Evolutionary conservation across 2,888 invertebrate species (phyloP), one percentile per base, ranked within the genome.

Genomic region (Agonopterix alstromeriana): DNA sequence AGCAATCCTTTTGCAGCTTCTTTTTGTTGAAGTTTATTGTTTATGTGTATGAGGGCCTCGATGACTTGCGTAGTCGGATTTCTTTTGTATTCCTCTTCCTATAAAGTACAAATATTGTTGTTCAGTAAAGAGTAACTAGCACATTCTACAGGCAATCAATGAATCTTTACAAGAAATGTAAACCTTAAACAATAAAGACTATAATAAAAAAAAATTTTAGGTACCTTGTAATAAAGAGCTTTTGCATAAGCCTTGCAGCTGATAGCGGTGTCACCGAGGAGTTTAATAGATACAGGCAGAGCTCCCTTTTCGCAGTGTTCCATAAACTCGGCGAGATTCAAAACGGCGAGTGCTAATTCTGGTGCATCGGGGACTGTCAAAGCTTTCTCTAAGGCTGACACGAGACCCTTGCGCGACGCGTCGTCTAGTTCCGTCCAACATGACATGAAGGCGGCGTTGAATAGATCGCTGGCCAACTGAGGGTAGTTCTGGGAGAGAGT

Each of bases 241-340:
- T 92, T 92, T n/a, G 92, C 92, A 61, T 91, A 93, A 78, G 92
- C 92, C 56, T 97, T 92, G 73, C 98, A 98, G 49, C 94, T 94
- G 91, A 99, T 97, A 0, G 99, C 99, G 46, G 96, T 92, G 59
- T 97, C 95, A 0, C 98, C 98, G 0, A 99, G 86, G 46, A 98
- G 83, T 61, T 94, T 93, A 0, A 95, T 93, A 48, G 97, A 94
- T 55, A 99, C 91, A 0, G 99, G 98, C 54, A 99, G 83, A 0
- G 97, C 95, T 36, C 98, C 98, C 78, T 96, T 96, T 71, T 99
- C 99, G 67, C 99, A 99, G 75, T 99, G 99, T 69, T 99, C 99
- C 95, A 99, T 97, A 69, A 99, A 99, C 77, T 99, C 99, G 0
- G 98, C 98, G 54, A 99, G 87, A 85, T 99, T 99, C 10, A 99